Conservation (phyloP, 2,113 vertebrate species). For the Seriola dumerili region DNA sequence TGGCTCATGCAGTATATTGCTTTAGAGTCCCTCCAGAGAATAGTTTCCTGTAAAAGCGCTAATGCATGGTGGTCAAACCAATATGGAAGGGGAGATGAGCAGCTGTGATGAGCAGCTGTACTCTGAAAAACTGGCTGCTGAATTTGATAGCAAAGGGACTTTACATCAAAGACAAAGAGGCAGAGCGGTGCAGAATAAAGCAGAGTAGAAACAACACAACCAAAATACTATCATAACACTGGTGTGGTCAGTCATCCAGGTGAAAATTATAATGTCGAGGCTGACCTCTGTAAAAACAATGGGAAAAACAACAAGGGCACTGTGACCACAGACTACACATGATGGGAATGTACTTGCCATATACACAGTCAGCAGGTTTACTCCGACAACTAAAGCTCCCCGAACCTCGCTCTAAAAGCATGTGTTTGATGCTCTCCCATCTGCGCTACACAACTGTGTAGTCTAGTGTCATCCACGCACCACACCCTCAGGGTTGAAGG, state of each 20-base stretch:
- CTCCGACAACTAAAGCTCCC: constrained; percentile 66
- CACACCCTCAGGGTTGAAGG: constrained; percentile 46
- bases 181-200: constrained; percentile 49
- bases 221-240: constrained; percentile 73
- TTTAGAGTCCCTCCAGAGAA: constrained; percentile 55
- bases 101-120: constrained; percentile 59
- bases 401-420: constrained; percentile 60
- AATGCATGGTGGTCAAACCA: constrained; percentile 67
- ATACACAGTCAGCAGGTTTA: constrained; percentile 77
- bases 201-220: constrained; percentile 60
- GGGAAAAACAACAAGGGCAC: constrained; percentile 60
- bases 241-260: constrained; percentile 76
- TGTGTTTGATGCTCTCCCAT: constrained; percentile 63
- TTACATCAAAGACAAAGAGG: constrained; percentile 58
- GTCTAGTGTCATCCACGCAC: constrained; percentile 45
- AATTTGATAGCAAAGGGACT: constrained; percentile 56
- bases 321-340: constrained; percentile 63
- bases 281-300: constrained; percentile 67
- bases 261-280: constrained; percentile 70
- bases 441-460: constrained; percentile 56
- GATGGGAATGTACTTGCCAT: constrained; percentile 75
- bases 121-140: constrained; percentile 57
- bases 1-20: constrained; percentile 43
- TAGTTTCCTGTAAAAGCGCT: constrained; percentile 74
- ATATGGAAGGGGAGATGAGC: constrained; percentile 50